Conservation (phyloP, 1,140 invertebrate genomes). For the Heliconius hermathena region DNA sequence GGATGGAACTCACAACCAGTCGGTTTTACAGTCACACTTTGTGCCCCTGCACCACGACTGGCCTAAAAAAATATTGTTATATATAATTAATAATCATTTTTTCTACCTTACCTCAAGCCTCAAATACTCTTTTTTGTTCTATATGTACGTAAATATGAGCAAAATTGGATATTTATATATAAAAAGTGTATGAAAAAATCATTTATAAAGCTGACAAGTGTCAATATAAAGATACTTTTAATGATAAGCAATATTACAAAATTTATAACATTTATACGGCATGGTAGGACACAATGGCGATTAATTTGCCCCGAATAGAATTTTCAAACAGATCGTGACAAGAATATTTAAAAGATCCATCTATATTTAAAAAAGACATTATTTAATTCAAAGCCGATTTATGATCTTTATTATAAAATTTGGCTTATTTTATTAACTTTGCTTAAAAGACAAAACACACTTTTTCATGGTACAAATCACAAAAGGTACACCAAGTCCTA, state of each 20-base stretch:
- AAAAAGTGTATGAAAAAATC: no score
- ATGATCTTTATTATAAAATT: background rate
- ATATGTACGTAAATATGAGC: no score
- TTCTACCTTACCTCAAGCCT: no score
- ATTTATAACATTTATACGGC: background rate
- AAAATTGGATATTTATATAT: no score
- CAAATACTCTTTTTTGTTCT: no score
- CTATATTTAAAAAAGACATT: background rate
- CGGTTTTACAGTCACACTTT: no score
- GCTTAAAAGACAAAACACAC: background rate
- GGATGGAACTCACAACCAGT: no score
- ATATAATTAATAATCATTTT: no score
- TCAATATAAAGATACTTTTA: background rate
- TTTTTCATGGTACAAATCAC: no score
- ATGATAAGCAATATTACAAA: background rate
- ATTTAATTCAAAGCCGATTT: background rate
- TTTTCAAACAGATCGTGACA: background rate
- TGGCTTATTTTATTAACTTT: background rate
- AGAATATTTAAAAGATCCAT: conserved; percentile 14
- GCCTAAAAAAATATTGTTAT: no score
- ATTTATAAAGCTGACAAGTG: no score
- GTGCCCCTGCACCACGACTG: no score
- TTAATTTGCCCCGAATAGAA: background rate
- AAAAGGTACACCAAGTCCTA: background rate
- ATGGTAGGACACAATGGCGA: background rate